These are phyloP conservation scores for Danio aesculapii DNA, from an alignment of 2,797 vertebrate genomes.

Conservation along the genomic window DNA sequence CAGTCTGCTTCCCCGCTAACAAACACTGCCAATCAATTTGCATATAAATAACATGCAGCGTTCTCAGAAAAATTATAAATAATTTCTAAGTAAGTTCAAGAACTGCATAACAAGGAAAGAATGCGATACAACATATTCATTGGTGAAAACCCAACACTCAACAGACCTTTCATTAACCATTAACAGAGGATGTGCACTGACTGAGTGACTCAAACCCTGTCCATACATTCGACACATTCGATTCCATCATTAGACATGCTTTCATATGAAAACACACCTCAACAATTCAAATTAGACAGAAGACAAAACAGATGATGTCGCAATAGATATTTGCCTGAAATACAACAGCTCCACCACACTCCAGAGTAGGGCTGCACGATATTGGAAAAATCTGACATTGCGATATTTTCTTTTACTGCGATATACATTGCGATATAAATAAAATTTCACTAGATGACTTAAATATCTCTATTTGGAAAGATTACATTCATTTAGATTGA, in stretches of 20 bases:
- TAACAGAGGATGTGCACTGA: constrained; percentile 3
- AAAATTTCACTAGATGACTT: too few relatives aligned
- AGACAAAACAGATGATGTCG: background rate
- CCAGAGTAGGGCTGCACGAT: background rate
- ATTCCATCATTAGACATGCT: background rate
- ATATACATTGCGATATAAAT: too few relatives aligned
- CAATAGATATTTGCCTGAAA: background rate
- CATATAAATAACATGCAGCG: background rate
- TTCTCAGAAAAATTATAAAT: background rate
- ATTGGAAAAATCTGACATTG: too few relatives aligned
- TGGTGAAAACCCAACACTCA: constrained; percentile 1
- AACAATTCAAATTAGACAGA: background rate
- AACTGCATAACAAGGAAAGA: background rate
- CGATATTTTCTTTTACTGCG: too few relatives aligned
- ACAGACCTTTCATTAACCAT: constrained; percentile 8
- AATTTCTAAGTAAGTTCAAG: background rate
- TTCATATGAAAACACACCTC: background rate
- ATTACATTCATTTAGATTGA: too few relatives aligned
- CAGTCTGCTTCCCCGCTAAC: background rate
- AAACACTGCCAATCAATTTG: background rate
- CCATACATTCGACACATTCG: background rate
- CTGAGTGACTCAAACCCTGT: background rate
- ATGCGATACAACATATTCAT: background rate
- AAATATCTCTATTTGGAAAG: too few relatives aligned
- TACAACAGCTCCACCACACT: too few relatives aligned